These are phyloP conservation scores for Macrobrachium nipponense DNA, from an alignment of 1,140 invertebrate genomes.

Conservation along the genomic window DNA sequence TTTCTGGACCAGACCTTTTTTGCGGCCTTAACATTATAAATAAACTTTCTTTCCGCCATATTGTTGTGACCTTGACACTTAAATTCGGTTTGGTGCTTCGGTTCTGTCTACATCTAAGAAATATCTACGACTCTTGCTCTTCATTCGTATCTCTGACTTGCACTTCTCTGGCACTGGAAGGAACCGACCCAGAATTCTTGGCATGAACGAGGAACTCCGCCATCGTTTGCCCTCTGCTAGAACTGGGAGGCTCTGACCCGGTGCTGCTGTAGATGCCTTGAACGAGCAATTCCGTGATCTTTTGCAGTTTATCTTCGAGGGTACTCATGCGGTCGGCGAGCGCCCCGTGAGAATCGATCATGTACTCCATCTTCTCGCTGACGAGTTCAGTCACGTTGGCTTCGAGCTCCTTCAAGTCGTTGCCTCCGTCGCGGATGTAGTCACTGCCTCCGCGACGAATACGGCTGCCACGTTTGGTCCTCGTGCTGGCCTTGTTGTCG, in stretches of 20 bases:
- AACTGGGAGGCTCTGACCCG: neutral
- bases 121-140: too few relatives aligned
- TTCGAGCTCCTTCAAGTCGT: constrained; percentile 57
- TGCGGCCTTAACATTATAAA: too few relatives aligned
- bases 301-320: constrained; percentile 35
- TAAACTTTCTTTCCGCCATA: too few relatives aligned
- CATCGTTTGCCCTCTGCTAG: neutral
- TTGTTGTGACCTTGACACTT: too few relatives aligned
- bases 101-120: too few relatives aligned
- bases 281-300: neutral
- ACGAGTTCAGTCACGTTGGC: constrained; percentile 57
- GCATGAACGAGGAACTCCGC: neutral
- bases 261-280: neutral
- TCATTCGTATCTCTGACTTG: too few relatives aligned
- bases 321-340: constrained; percentile 15
- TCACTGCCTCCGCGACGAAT: constrained; percentile 43
- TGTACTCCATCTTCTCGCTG: constrained; percentile 47
- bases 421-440: constrained; percentile 20
- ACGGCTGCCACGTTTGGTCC: constrained; percentile 25
- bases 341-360: constrained; percentile 6
- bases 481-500: constrained; percentile 42
- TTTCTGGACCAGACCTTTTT: too few relatives aligned
- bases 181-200: neutral
- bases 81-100: too few relatives aligned
- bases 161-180: too few relatives aligned